A percentile compares a stretch with the other conserved stretches of the same genome.
Evolutionary conservation across 2,888 invertebrate genomes (phyloP).

Genomic region (Icerya purchasi): DNA sequence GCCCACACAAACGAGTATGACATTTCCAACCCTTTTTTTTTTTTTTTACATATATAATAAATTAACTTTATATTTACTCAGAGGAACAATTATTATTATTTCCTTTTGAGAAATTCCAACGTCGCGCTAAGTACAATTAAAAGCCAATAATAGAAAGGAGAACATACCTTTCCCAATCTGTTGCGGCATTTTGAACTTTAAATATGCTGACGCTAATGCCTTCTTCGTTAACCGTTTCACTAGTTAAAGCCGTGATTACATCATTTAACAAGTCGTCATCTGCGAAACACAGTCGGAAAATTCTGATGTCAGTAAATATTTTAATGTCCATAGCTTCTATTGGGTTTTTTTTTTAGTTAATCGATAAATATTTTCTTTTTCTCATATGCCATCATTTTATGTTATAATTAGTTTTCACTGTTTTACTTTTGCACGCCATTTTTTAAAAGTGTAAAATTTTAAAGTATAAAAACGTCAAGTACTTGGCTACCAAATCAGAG

Average conservation of each 20-base stretch:
- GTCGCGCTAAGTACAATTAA: too few species aligned
- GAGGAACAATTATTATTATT: too few species aligned
- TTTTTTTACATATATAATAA: too few species aligned
- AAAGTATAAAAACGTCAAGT: conserved; percentile 20
- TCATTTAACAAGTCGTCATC: conserved; percentile 2
- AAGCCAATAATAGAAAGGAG: too few species aligned
- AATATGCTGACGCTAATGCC: conserved; percentile 16
- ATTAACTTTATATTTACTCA: too few species aligned
- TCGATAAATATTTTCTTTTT: neutral
- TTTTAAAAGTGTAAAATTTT: conserved; percentile 20
- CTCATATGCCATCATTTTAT: neutral
- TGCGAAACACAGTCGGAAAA: conserved; percentile 3
- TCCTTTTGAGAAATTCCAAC: too few species aligned
- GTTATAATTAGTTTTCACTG: neutral
- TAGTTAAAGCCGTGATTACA: conserved; percentile 4
- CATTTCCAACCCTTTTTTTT: too few species aligned
- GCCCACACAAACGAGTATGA: too few species aligned
- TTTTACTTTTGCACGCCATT: neutral
- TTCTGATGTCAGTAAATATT: neutral
- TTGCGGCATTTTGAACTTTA: conserved; percentile 13
- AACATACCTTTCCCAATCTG: conserved; percentile 18
- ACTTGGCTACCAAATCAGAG: too few species aligned
- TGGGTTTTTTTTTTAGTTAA: too few species aligned
- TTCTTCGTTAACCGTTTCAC: neutral
- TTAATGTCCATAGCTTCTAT: too few species aligned